Evolutionary conservation across 2,797 vertebrate species (phyloP).

Genomic region (Morelia viridis): DNA sequence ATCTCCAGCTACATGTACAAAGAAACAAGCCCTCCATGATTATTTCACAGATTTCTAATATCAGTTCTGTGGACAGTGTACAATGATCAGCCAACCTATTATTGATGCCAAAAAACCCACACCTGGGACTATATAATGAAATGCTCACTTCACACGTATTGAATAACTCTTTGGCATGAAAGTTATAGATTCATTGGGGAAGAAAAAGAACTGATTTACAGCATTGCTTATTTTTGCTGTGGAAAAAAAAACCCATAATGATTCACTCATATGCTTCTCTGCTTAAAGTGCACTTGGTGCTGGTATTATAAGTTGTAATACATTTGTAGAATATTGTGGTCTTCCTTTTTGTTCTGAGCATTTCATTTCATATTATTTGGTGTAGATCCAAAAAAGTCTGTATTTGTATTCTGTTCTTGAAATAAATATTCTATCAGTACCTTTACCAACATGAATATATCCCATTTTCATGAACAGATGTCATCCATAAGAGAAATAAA

Average conservation of each 20-base stretch:
- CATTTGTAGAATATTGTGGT: not conserved
- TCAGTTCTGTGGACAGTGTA: not conserved
- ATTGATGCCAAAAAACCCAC: not conserved
- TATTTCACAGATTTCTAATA: not conserved
- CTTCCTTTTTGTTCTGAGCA: not conserved
- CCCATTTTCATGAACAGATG: not conserved
- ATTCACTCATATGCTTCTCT: conserved; percentile 4
- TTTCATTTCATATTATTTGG: not conserved
- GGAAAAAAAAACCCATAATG: not conserved
- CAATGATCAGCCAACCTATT: not conserved
- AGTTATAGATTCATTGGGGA: conserved; percentile 2
- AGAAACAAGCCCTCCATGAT: not conserved
- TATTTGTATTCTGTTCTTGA: conserved; percentile 2
- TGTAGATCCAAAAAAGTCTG: not conserved
- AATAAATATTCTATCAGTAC: conserved; percentile 28
- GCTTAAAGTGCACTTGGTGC: not conserved
- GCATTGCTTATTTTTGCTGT: not conserved
- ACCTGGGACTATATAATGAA: not conserved
- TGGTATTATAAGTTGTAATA: not conserved
- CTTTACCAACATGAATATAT: not conserved
- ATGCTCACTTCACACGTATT: not conserved
- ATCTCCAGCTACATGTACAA: not conserved
- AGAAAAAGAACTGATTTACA: not conserved
- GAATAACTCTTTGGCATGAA: not conserved
- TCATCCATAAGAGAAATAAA: not conserved